phyloP scores from a whole-genome alignment of 2,113 vertebrate genomes.

The Seriola aureovittata region DNA sequence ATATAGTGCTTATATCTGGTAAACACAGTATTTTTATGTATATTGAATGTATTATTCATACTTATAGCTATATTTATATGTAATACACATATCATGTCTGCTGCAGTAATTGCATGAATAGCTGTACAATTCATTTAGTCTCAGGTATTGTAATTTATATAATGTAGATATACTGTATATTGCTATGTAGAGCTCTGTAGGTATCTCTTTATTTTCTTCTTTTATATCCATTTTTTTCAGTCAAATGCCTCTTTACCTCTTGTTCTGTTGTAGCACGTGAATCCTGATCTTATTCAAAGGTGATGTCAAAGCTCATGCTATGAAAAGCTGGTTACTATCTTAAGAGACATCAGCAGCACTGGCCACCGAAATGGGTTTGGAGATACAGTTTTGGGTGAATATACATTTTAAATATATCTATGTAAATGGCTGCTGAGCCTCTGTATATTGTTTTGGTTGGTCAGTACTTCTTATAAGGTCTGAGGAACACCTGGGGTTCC shows the following conservation, averaged over 20 bases:
- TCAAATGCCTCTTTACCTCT: too few relatives aligned
- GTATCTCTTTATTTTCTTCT: background rate
- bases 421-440: background rate
- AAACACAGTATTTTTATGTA: too few relatives aligned
- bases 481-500: background rate
- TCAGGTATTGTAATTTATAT: background rate
- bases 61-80: background rate
- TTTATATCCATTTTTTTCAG: background rate
- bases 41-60: background rate
- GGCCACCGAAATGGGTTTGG: too few relatives aligned
- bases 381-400: background rate
- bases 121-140: background rate
- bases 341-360: too few relatives aligned
- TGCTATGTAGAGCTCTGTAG: background rate
- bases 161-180: background rate
- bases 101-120: background rate
- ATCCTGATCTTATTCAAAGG: too few relatives aligned
- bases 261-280: too few relatives aligned
- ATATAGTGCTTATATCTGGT: background rate
- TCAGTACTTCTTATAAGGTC: background rate
- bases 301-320: too few relatives aligned
- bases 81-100: background rate
- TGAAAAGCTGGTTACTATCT: too few relatives aligned
- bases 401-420: background rate
- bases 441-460: background rate